Evolutionary conservation across 2,888 invertebrate genomes (phyloP).

Genomic region (Phortica magna): DNA sequence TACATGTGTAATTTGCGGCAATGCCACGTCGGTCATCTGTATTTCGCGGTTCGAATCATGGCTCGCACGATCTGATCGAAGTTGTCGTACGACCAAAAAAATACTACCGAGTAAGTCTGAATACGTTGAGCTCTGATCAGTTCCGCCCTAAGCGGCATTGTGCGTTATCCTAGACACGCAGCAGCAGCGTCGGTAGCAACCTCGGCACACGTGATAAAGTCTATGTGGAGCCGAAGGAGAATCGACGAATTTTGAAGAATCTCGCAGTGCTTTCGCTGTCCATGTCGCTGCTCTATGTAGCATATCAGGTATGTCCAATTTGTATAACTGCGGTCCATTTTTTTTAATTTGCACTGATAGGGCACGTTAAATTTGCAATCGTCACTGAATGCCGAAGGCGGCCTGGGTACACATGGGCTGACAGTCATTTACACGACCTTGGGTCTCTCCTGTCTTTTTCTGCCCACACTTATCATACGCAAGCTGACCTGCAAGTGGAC

Average conservation of each 20-base stretch:
- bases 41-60: not conserved
- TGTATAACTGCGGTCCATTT: not conserved
- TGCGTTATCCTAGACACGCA: not conserved
- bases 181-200: not conserved
- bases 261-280: slow-evolving; percentile 91
- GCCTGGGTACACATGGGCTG: slow-evolving; percentile 90
- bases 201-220: slow-evolving; percentile 22
- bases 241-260: slow-evolving; percentile 93
- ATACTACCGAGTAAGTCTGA: slow-evolving; percentile 33
- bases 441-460: slow-evolving; percentile 94
- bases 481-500: slow-evolving; percentile 96
- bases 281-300: slow-evolving; percentile 95
- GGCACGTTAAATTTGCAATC: slow-evolving; percentile 94
- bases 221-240: slow-evolving; percentile 76
- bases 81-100: slow-evolving; percentile 39
- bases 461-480: slow-evolving; percentile 93
- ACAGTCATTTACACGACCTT: slow-evolving; percentile 93
- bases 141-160: not conserved
- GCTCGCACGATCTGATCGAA: slow-evolving; percentile 26
- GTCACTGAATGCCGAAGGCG: slow-evolving; percentile 91
- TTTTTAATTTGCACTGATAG: slow-evolving; percentile 75
- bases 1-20: not conserved
- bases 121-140: not conserved
- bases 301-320: slow-evolving; percentile 80
- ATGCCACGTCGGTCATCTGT: not conserved